Percentiles rank a stretch among this genome's conserved stretches.
Conservation (phyloP, 23 tunicate genomes). For the Corella eumyota region DNA sequence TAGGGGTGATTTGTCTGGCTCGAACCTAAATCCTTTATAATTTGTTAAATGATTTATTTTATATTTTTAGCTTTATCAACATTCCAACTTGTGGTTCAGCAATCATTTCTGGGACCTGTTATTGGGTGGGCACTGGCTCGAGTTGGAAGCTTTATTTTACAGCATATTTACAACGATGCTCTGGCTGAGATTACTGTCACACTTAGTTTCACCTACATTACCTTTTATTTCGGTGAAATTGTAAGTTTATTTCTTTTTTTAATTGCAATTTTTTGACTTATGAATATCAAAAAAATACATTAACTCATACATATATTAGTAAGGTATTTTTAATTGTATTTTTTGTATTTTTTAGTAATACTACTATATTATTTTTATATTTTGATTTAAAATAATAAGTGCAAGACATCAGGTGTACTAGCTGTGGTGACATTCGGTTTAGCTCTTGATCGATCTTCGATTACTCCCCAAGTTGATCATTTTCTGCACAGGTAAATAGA, state of each 20-base stretch:
- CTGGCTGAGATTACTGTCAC: slow-evolving; percentile 80
- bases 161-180: slow-evolving; percentile 81
- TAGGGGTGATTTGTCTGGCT: no score
- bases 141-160: slow-evolving; percentile 44
- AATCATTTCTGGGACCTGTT: slow-evolving; percentile 54
- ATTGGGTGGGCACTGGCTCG: slow-evolving; percentile 65
- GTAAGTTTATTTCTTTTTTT: slow-evolving; percentile 38
- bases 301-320: background rate
- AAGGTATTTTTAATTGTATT: background rate
- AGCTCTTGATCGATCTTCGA: slow-evolving; percentile 73
- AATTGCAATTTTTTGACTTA: no score
- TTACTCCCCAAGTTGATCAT: slow-evolving; percentile 87
- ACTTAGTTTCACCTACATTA: slow-evolving; percentile 57
- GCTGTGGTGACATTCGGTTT: slow-evolving; percentile 72
- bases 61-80: slow-evolving; percentile 23
- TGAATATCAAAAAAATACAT: no score
- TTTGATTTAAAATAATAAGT: slow-evolving; percentile 15
- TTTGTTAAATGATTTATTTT: no score
- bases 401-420: slow-evolving; percentile 72
- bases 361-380: background rate
- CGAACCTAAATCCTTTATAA: no score
- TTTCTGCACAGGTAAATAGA: slow-evolving; percentile 65
- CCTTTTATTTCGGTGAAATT: slow-evolving; percentile 65
- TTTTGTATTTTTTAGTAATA: background rate
- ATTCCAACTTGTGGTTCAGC: slow-evolving; percentile 36